Conservation (phyloP, 1,140 invertebrate species). For the Anoplophora glabripennis region DNA sequence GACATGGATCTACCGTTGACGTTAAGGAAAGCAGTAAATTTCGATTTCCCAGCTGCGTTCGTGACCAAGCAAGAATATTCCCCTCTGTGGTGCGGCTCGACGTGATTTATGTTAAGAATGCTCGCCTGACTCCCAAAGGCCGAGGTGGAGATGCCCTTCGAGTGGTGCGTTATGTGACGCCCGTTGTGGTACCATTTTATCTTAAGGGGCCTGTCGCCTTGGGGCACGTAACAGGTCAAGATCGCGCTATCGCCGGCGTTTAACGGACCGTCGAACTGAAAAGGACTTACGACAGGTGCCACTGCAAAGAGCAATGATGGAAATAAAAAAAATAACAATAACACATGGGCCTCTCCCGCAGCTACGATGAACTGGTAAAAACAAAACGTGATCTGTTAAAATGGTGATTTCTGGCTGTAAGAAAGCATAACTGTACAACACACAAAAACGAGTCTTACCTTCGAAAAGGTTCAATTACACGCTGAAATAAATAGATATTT, state of each 20-base stretch:
- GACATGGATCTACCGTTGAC: constrained; percentile 58
- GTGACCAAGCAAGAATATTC: constrained; percentile 63
- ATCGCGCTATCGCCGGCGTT: constrained; percentile 63
- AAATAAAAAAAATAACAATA: constrained; percentile 11
- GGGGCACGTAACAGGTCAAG: constrained; percentile 59
- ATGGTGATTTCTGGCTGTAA: too few species aligned
- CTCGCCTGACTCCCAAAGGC: constrained; percentile 35
- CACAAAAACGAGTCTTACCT: too few species aligned
- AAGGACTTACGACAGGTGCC: constrained; percentile 59
- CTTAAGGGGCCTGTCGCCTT: constrained; percentile 64
- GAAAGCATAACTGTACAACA: too few species aligned
- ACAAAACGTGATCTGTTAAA: neutral
- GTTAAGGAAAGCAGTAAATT: constrained; percentile 59
- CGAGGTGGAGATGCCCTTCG: constrained; percentile 36
- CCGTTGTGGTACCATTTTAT: constrained; percentile 63
- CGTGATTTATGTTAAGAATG: constrained; percentile 57
- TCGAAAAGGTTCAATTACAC: too few species aligned
- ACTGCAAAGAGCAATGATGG: constrained; percentile 46
- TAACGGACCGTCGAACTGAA: constrained; percentile 59
- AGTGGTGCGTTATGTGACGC: constrained; percentile 41
- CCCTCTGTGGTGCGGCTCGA: constrained; percentile 58
- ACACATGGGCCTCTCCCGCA: constrained; percentile 37
- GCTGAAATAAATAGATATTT: too few species aligned
- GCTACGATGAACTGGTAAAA: neutral
- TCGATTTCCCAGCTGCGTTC: constrained; percentile 59